Conservation (phyloP, 1,140 invertebrate species). For the Sesamia nonagrioides region DNA sequence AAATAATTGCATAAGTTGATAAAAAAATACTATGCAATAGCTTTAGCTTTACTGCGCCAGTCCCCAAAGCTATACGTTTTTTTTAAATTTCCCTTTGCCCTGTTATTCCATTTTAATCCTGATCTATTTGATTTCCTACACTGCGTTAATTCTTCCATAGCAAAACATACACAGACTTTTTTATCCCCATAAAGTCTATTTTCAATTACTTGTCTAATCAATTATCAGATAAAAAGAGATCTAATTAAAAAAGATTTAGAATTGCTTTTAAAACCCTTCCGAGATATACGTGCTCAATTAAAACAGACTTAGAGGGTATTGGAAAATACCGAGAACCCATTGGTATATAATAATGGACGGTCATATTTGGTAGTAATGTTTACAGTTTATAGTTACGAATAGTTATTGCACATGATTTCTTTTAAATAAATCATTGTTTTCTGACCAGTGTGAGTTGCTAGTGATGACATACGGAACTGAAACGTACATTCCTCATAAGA, state of each 20-base stretch:
- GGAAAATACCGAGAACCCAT: constrained; percentile 2
- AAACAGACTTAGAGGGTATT: constrained; percentile 32
- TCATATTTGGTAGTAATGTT: constrained; percentile 9
- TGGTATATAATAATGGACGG: background rate
- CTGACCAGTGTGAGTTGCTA: too few relatives aligned
- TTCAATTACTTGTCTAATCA: constrained; percentile 7
- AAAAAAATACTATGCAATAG: too few relatives aligned
- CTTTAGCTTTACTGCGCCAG: too few relatives aligned
- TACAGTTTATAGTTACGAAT: constrained; percentile 7
- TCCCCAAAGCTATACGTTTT: too few relatives aligned
- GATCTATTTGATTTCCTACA: background rate
- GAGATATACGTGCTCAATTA: constrained; percentile 26
- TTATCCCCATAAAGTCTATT: background rate
- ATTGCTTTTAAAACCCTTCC: constrained; percentile 6
- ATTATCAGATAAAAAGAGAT: constrained; percentile 24
- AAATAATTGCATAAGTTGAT: too few relatives aligned
- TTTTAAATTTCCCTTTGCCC: too few relatives aligned
- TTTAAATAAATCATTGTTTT: background rate
- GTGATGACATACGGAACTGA: too few relatives aligned
- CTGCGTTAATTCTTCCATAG: background rate
- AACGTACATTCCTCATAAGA: too few relatives aligned
- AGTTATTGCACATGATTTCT: background rate
- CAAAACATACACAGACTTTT: background rate
- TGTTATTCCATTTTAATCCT: background rate
- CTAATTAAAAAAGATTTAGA: constrained; percentile 30